These are phyloP conservation scores for Dicrostonyx torquatus DNA, from an alignment of 2,797 vertebrate genomes.

Conservation along the genomic window DNA sequence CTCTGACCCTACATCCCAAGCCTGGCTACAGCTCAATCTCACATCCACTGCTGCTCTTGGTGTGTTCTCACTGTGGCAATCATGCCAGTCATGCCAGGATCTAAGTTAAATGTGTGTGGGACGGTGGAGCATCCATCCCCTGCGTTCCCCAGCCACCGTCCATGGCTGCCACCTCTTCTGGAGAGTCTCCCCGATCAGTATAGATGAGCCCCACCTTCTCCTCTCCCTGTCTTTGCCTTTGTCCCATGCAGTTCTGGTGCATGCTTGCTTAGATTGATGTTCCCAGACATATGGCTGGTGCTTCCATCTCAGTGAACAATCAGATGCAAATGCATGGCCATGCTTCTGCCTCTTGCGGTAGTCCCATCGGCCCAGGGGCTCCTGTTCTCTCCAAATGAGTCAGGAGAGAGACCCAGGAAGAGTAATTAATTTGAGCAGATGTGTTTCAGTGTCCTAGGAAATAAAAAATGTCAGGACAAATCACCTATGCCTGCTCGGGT, in stretches of 20 bases:
- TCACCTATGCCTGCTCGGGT: not conserved
- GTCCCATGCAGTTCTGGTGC: not conserved
- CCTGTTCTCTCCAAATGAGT: constrained; percentile 37
- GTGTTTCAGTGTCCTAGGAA: constrained; percentile 59
- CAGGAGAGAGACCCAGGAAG: constrained; percentile 66
- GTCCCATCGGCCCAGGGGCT: not conserved
- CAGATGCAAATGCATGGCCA: not conserved
- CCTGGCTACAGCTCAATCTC: rapidly evolving
- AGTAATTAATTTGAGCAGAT: constrained; percentile 74
- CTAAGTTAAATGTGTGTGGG: not conserved
- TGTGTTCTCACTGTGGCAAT: not conserved
- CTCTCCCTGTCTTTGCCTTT: not conserved
- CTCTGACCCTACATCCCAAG: not conserved
- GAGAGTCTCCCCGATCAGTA: not conserved
- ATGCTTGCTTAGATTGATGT: not conserved
- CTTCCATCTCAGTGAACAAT: not conserved
- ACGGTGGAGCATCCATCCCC: rapidly evolving
- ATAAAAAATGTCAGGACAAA: constrained; percentile 36
- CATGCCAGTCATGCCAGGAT: not conserved
- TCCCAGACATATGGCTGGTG: not conserved
- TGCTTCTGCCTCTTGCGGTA: not conserved
- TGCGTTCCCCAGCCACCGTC: too few species aligned
- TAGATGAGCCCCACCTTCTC: not conserved
- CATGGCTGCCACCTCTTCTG: not conserved
- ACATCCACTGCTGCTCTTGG: not conserved